phyloP scores from a whole-genome alignment of 2,113 vertebrate genomes.

The Festucalex cinctus region DNA sequence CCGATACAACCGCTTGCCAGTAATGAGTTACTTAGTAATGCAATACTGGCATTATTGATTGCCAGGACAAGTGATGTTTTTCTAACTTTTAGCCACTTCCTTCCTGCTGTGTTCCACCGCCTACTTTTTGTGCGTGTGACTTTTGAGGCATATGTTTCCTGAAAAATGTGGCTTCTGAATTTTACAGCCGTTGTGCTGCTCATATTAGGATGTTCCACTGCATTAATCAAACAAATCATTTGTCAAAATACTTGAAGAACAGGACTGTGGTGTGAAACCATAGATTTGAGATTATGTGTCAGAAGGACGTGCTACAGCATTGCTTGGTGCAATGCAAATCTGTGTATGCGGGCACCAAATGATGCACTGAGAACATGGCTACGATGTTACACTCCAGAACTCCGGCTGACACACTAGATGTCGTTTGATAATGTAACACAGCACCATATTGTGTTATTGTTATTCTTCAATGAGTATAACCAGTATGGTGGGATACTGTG shows the following conservation, averaged over 20 bases:
- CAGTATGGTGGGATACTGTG: neutral
- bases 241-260: neutral
- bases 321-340: neutral
- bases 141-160: neutral
- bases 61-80: too few species aligned
- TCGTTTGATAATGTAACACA: constrained; percentile 4
- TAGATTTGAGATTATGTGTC: neutral
- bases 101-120: too few species aligned
- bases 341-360: constrained; percentile 15
- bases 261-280: neutral
- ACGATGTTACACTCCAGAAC: constrained; percentile 1
- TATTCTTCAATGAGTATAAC: neutral
- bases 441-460: neutral
- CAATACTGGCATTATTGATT: too few species aligned
- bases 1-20: too few species aligned
- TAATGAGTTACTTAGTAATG: too few species aligned
- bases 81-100: too few species aligned
- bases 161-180: neutral
- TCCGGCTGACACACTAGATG: neutral
- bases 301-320: neutral
- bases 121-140: neutral
- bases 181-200: neutral
- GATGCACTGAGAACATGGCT: constrained; percentile 6
- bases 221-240: neutral
- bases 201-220: neutral